phyloP scores from a whole-genome alignment of 92 coral and sea anemone genomes.

The Umimayanthus chanpuru region DNA sequence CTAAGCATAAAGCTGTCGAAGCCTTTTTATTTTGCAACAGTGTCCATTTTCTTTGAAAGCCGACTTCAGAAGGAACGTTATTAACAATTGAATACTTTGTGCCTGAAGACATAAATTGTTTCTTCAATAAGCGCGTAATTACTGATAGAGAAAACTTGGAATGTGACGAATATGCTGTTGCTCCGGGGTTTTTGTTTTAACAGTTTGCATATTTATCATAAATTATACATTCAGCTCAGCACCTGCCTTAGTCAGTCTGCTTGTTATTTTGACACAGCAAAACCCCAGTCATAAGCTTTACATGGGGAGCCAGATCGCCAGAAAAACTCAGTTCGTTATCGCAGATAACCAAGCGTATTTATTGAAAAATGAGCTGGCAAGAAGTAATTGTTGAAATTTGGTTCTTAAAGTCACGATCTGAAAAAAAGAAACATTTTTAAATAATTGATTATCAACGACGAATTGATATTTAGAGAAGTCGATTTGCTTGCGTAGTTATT shows the following conservation, averaged over 20 bases:
- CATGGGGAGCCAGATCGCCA: not conserved
- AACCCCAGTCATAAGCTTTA: not conserved
- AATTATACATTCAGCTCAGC: not conserved
- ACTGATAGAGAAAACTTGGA: not conserved
- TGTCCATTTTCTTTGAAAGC: not conserved
- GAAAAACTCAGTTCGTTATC: not conserved
- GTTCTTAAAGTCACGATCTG: not conserved
- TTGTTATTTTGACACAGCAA: not conserved
- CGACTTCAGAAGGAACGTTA: not conserved
- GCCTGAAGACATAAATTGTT: not conserved
- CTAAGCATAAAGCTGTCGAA: not conserved
- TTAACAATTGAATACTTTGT: not conserved
- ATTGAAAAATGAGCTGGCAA: not conserved
- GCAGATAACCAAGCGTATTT: not conserved
- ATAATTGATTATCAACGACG: conserved; percentile 38
- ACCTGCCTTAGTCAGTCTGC: conserved; percentile 1
- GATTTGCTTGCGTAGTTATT: conserved; percentile 15
- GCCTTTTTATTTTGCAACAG: not conserved
- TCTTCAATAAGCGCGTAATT: not conserved
- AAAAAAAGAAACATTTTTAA: conserved; percentile 17
- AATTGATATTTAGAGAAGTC: not conserved
- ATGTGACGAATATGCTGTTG: not conserved
- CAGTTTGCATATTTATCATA: conserved; percentile 34
- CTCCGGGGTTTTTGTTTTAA: conserved; percentile 5
- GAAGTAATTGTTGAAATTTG: not conserved